These are phyloP conservation scores for Eonycteris spelaea DNA, from an alignment of 2,113 vertebrate genomes.

Conservation along the genomic window DNA sequence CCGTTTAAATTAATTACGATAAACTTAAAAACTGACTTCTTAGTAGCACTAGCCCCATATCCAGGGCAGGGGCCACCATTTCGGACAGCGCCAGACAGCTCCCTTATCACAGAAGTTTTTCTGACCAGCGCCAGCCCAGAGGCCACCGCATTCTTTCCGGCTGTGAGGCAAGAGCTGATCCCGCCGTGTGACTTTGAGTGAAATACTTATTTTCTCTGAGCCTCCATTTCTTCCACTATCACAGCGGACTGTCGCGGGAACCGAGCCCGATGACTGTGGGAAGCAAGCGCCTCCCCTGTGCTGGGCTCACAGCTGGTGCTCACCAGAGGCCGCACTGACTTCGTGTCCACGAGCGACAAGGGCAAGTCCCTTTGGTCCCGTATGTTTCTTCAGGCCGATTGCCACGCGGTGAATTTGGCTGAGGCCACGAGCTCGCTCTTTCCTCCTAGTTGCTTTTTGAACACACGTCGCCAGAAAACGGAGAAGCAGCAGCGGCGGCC, in stretches of 20 bases:
- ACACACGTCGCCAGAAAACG: slow-evolving; percentile 52
- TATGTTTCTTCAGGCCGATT: slow-evolving; percentile 74
- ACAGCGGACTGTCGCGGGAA: background rate
- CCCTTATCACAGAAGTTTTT: too few relatives aligned
- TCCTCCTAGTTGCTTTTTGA: slow-evolving; percentile 70
- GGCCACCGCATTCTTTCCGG: background rate
- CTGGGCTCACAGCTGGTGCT: accelerated
- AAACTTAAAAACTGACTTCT: background rate
- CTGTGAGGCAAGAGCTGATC: background rate
- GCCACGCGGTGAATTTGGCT: slow-evolving; percentile 71
- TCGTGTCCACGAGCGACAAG: background rate
- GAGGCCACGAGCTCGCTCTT: slow-evolving; percentile 49
- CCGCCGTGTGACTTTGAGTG: background rate
- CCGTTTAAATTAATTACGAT: background rate
- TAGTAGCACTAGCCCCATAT: background rate
- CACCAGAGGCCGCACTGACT: background rate
- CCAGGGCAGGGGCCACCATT: background rate
- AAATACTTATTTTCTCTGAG: background rate
- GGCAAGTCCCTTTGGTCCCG: background rate
- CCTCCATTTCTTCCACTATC: background rate
- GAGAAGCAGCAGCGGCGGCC: background rate
- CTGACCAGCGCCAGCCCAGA: background rate
- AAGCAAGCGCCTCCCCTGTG: accelerated
- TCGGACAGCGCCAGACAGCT: background rate
- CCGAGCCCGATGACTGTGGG: accelerated